Evolutionary conservation across 92 coral and sea anemone genomes (phyloP).

Genomic region (Porites cylindrica): DNA sequence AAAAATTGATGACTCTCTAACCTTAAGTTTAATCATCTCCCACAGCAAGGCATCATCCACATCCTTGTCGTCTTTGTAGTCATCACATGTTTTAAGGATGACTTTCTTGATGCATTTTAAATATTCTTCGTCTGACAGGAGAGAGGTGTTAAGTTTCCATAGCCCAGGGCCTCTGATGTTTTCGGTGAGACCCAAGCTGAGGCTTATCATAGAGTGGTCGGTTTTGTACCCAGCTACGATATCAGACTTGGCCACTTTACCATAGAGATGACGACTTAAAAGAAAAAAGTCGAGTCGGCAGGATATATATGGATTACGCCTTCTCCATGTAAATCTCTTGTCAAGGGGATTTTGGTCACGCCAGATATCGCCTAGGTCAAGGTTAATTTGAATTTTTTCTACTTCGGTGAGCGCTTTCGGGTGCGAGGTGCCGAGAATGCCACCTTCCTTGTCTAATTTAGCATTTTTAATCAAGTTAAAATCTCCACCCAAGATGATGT

Average conservation of each 20-base stretch:
- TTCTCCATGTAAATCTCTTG: not conserved
- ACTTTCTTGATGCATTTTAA: not conserved
- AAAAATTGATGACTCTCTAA: not conserved
- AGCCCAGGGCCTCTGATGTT: not conserved
- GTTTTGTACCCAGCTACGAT: not conserved
- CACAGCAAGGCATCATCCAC: not conserved
- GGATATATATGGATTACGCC: not conserved
- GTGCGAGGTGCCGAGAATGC: not conserved
- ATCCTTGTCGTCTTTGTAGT: not conserved
- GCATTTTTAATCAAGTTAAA: too few relatives aligned
- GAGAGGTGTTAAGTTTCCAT: not conserved
- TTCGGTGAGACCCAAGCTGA: not conserved
- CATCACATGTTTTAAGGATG: not conserved
- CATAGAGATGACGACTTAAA: too few relatives aligned
- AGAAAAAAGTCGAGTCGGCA: not conserved
- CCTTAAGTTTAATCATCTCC: not conserved
- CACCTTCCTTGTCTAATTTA: not conserved
- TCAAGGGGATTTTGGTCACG: not conserved
- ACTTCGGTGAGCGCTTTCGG: not conserved
- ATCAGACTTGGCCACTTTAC: not conserved
- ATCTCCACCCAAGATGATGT: not conserved
- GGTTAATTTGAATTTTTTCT: not conserved
- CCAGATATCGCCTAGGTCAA: constrained; percentile 8
- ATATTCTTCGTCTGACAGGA: not conserved
- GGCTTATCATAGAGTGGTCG: too few relatives aligned